These are phyloP conservation scores for Linhomoeus sp. DNA, from an alignment of 2,888 invertebrate genomes.

Conservation along the genomic window DNA sequence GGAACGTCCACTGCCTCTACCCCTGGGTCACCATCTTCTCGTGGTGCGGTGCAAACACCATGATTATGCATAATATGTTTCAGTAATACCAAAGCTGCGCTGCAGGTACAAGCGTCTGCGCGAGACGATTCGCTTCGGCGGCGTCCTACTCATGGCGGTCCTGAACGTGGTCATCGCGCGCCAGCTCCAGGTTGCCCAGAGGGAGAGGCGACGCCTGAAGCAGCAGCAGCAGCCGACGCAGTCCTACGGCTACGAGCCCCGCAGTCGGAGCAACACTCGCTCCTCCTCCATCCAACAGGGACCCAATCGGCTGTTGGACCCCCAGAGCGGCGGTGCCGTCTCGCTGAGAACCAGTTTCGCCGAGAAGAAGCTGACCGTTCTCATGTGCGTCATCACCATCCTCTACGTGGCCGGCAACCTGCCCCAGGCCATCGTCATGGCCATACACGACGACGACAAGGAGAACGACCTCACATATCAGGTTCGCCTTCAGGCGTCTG, in stretches of 20 bases:
- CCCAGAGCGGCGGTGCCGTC: constrained; percentile 2
- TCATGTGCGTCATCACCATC: constrained; percentile 22
- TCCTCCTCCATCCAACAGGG: too few relatives aligned
- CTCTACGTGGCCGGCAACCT: constrained; percentile 23
- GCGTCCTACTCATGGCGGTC: constrained; percentile 16
- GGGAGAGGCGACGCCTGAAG: not conserved
- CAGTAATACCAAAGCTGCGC: too few relatives aligned
- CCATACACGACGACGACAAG: constrained; percentile 17
- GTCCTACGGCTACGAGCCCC: too few relatives aligned
- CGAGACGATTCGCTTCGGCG: constrained; percentile 11
- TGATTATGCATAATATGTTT: too few relatives aligned
- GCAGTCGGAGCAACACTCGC: too few relatives aligned
- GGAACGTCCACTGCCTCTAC: constrained; percentile 10
- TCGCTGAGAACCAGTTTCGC: constrained; percentile 15
- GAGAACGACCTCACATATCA: constrained; percentile 18
- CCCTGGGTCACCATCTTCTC: constrained; percentile 16
- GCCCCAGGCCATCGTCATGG: constrained; percentile 23
- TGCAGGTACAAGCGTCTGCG: not conserved
- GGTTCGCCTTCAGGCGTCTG: constrained; percentile 9
- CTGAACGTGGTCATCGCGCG: constrained; percentile 18
- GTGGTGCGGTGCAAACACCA: not conserved
- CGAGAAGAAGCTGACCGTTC: constrained; percentile 20
- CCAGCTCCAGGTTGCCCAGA: constrained; percentile 13
- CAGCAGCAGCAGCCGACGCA: not conserved
- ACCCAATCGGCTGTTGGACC: too few relatives aligned